These are phyloP conservation scores for Muscicapa comitata DNA, from an alignment of 2,797 vertebrate species.

Conservation along the genomic window DNA sequence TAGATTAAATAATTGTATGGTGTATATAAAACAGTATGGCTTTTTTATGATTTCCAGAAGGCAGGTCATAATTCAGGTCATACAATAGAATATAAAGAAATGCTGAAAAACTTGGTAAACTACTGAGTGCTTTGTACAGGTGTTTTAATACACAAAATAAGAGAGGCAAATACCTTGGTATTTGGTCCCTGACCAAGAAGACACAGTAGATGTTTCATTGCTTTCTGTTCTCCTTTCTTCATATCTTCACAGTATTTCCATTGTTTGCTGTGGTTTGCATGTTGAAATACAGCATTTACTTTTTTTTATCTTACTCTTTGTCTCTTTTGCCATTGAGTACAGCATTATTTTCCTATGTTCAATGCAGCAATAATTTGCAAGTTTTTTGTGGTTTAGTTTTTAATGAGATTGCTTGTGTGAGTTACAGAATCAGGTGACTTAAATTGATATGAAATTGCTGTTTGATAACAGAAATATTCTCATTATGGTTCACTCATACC, in stretches of 20 bases:
- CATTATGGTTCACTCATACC: background rate
- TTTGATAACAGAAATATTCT: slow-evolving; percentile 7
- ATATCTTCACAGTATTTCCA: background rate
- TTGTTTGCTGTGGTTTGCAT: background rate
- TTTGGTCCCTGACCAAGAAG: background rate
- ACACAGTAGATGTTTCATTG: background rate
- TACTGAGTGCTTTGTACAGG: background rate
- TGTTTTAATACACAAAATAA: background rate
- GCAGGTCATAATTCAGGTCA: background rate
- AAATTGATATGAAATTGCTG: background rate
- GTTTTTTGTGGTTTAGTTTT: background rate
- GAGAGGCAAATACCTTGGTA: background rate
- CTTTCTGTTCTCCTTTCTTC: background rate
- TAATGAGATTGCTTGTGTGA: background rate
- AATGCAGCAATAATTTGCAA: background rate
- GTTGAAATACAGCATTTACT: background rate
- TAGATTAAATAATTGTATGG: background rate
- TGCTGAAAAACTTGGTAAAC: background rate
- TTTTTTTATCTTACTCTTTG: background rate
- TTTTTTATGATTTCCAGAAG: background rate
- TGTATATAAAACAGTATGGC: background rate
- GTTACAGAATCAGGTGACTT: background rate
- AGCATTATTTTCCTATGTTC: background rate
- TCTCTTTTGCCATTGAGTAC: background rate
- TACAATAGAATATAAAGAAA: background rate